Evolutionary conservation across 1,140 invertebrate species (phyloP), one percentile per base, ranked within the genome.

Genomic region (Homalodisca vitripennis): DNA sequence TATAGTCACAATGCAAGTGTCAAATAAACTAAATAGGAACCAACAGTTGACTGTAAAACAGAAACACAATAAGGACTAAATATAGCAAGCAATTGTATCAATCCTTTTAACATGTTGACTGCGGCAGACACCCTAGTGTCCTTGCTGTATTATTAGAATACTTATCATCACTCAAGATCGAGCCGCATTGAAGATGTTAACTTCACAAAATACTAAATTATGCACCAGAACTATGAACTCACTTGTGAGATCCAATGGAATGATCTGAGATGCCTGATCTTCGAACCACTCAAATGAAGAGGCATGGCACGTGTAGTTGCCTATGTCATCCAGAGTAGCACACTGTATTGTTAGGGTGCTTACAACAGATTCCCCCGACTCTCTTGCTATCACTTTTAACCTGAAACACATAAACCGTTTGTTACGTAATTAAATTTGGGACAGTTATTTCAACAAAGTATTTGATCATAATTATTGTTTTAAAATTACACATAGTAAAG

Each of bases 281-380:
- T 79, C 70, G 55, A 76, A 73, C 55, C 55, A 51, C 65, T 74
- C 70, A 47, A 76, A 73, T 31, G 74, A 76, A 3, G 73, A 68
- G 46, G 76, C 76, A 71, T 80, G 77, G 72, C 84, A 85, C 2
- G 78, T 78, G 74, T 83, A 84, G 68, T 79, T 79, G 6, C 83
- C 83, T 53, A 77, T 74, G 74, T 84, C 82, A 62, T 79, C 73
- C 34, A 81, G 76, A 72, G 78, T 77, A 12, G 83, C 76, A 70
- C 79, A 72, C n/a, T 73, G 66, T 51, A 80, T 78, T 67, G 79
- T 78, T 31, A 80, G 71, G 64, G 77, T 78, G 3, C 76, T 51
- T 57, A 53, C 46, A 31, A 65, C 64, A 30, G 14, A 41, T n/a
- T 68, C 24, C 31, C 55, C 34, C 55, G 51, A 46, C 24, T 63